phyloP scores from a whole-genome alignment of 2,888 invertebrate species.

The Zhuqinia jingwanae region DNA sequence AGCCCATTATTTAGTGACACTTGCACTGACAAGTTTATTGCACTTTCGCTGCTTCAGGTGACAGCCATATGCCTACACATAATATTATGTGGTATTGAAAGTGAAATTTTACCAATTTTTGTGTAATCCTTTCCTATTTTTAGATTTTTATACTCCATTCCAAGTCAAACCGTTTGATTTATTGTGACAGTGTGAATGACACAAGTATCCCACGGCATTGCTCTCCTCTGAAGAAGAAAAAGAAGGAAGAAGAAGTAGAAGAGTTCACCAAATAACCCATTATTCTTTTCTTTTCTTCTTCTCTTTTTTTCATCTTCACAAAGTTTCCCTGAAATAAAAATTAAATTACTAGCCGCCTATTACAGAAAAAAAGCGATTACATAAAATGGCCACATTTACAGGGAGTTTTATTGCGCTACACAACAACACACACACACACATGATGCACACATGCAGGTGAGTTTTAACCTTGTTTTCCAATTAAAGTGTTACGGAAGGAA shows the following conservation, averaged over 20 bases:
- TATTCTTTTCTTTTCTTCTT: background rate
- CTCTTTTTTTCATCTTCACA: no score
- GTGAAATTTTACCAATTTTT: constrained; percentile 10
- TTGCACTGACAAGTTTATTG: constrained; percentile 60
- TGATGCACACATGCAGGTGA: no score
- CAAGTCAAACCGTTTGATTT: background rate
- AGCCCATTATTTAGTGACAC: no score
- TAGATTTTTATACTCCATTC: background rate
- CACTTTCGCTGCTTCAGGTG: constrained; percentile 63
- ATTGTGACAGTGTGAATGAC: constrained; percentile 22
- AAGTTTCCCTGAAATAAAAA: constrained; percentile 21
- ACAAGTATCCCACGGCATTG: constrained; percentile 51
- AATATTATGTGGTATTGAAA: background rate
- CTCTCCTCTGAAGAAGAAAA: background rate
- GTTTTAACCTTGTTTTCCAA: constrained; percentile 65
- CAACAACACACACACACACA: no score
- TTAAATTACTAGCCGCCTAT: constrained; percentile 31
- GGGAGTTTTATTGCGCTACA: constrained; percentile 25
- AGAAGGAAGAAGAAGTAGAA: no score
- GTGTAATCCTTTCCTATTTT: constrained; percentile 29
- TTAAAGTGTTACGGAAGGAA: constrained; percentile 65
- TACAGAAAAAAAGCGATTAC: constrained; percentile 35
- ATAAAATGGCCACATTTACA: constrained; percentile 40
- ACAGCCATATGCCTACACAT: constrained; percentile 12
- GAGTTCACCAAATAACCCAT: constrained; percentile 29